Base-by-base conservation (phyloP, 2,888 invertebrate genomes). In the Meiosimyza platycephala region DNA sequence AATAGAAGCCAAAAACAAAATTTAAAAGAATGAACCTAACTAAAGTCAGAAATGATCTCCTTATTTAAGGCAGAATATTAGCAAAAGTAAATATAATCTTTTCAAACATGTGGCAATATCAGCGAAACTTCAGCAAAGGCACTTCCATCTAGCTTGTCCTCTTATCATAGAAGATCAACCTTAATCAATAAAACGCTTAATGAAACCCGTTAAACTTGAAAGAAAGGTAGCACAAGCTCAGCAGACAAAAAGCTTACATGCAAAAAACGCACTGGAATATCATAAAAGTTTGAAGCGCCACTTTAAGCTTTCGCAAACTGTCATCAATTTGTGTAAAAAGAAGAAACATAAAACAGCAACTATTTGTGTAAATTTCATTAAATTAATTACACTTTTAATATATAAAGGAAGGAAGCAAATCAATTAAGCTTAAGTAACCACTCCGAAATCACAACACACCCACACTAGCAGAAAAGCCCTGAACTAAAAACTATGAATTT, bases 51-150 rank as follows among this genome's bases (percentile, higher is more conserved):
- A 74, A 74, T 80, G 79, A 80, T 79, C 79, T 80, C 79, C 79
- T 79, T 76, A 75, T 65, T 76, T 77, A 77, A 78, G 74, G 77
- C 71, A 69, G 75, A 47, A 22, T 22, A 73, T 33, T 52, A 48
- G n/a, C 16, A 68, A 40, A 75, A 74, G 74, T 65, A 63, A 75
- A 72, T 52, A 57, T 63, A 22, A 74, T 57, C 55, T 71, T 68
- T 18, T 28, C 28, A 59, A 68, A 74, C 77, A 76, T 74, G 80
- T 80, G 82, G 85, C 85, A 80, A 82, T 82, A 84, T 84, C 82
- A 84, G 80, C 67, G 64, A 70, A 63, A 67, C 57, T 69, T 75
- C 75, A 71, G 63, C 70, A 64, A 40, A 40, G 40, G 40, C 40
- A 40, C 40, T 40, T 40, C 40, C 5, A 40, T 40, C 1, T 40